phyloP scores from a whole-genome alignment of 2,888 invertebrate genomes.

The Pyrrhia umbra region DNA sequence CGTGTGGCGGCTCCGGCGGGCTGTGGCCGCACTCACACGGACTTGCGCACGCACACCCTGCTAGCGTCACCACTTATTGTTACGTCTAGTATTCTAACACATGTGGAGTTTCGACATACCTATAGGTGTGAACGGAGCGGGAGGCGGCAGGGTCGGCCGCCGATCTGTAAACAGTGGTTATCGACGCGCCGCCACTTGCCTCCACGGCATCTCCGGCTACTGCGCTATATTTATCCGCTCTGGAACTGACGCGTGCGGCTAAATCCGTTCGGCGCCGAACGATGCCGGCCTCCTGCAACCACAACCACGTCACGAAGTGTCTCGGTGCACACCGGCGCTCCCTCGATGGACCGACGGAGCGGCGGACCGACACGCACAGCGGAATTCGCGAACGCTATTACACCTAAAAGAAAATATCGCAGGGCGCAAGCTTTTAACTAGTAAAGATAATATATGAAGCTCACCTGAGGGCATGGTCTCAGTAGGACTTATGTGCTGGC shows the following conservation, averaged over 20 bases:
- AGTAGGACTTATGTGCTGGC: slow-evolving; percentile 88
- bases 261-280: slow-evolving; percentile 88
- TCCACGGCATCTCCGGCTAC: slow-evolving; percentile 85
- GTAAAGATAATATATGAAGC: slow-evolving; percentile 49
- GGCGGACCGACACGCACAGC: slow-evolving; percentile 78
- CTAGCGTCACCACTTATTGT: slow-evolving; percentile 72
- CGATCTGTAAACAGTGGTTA: slow-evolving; percentile 89
- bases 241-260: slow-evolving; percentile 87
- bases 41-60: slow-evolving; percentile 62
- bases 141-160: slow-evolving; percentile 87
- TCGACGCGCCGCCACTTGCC: slow-evolving; percentile 88
- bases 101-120: slow-evolving; percentile 83
- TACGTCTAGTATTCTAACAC: slow-evolving; percentile 75
- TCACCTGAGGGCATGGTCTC: slow-evolving; percentile 84
- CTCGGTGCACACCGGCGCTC: slow-evolving; percentile 73
- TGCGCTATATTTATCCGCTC: slow-evolving; percentile 88
- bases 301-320: slow-evolving; percentile 87
- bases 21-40: slow-evolving; percentile 45
- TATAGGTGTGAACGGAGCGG: slow-evolving; percentile 84
- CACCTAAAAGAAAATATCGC: slow-evolving; percentile 70
- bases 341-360: slow-evolving; percentile 69
- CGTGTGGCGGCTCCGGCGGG: slow-evolving; percentile 35
- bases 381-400: slow-evolving; percentile 79
- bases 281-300: slow-evolving; percentile 88
- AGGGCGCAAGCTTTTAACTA: slow-evolving; percentile 67